phyloP scores from a whole-genome alignment of 2,888 invertebrate species.

The Therioaphis trifolii region DNA sequence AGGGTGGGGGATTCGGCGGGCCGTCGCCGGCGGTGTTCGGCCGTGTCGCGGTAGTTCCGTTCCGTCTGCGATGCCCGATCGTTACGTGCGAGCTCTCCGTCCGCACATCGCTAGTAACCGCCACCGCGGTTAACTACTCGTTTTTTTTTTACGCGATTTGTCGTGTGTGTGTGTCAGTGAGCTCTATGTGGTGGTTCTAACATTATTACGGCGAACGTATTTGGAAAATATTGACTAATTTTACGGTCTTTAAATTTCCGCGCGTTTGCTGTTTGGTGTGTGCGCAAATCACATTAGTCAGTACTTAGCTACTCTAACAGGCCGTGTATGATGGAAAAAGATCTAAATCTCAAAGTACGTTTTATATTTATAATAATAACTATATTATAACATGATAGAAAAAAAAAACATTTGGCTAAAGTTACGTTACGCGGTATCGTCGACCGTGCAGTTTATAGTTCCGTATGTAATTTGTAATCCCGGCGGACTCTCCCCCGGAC shows the following conservation, averaged over 20 bases:
- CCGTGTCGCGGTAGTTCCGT: slow-evolving; percentile 51
- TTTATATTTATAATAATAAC: background rate
- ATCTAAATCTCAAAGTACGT: slow-evolving; percentile 28
- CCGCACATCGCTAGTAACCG: slow-evolving; percentile 22
- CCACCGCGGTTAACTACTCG: background rate
- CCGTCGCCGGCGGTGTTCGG: slow-evolving; percentile 27
- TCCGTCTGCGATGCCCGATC: slow-evolving; percentile 44
- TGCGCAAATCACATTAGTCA: too few relatives aligned
- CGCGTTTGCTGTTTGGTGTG: too few relatives aligned
- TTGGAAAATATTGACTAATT: too few relatives aligned
- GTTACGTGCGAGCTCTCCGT: slow-evolving; percentile 30
- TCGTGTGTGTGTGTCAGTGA: background rate
- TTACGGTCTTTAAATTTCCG: too few relatives aligned
- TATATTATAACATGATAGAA: background rate
- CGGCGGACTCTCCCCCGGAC: background rate
- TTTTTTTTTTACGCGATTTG: background rate
- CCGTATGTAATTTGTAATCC: background rate
- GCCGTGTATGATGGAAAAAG: slow-evolving; percentile 41
- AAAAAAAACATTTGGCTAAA: background rate
- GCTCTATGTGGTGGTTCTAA: too few relatives aligned
- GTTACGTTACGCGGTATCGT: background rate
- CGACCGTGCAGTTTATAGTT: background rate
- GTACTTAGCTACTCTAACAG: too few relatives aligned
- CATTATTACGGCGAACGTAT: too few relatives aligned
- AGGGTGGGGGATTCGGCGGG: background rate